Conservation (phyloP, 2,113 vertebrate genomes). For the Rana temporaria region DNA sequence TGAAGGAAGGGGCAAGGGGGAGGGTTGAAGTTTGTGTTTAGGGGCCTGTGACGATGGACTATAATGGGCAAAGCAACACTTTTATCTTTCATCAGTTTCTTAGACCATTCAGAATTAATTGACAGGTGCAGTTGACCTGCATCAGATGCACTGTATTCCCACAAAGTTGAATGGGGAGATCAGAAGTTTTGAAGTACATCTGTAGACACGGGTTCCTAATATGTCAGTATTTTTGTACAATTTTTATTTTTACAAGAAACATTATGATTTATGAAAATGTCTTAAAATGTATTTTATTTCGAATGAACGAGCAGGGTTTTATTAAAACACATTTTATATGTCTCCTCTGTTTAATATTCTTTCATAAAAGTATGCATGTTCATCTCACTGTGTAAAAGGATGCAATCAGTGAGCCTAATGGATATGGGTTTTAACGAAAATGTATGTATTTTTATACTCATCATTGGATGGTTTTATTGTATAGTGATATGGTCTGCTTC, state of each 20-base stretch:
- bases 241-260: background rate
- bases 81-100: too few relatives aligned
- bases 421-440: background rate
- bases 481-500: background rate
- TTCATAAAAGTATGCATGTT: slow-evolving; percentile 11
- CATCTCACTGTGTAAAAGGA: background rate
- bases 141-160: too few relatives aligned
- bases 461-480: background rate
- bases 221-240: too few relatives aligned
- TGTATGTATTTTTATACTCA: background rate
- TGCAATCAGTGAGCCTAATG: background rate
- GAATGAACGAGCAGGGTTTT: background rate
- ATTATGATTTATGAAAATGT: background rate
- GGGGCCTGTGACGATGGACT: too few relatives aligned
- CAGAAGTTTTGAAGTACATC: too few relatives aligned
- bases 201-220: too few relatives aligned
- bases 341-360: background rate
- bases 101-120: too few relatives aligned
- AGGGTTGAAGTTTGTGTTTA: too few relatives aligned
- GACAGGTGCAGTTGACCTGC: too few relatives aligned
- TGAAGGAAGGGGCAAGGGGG: too few relatives aligned
- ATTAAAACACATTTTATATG: background rate
- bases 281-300: background rate
- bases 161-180: too few relatives aligned
- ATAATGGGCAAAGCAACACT: too few relatives aligned